These are phyloP conservation scores for Merodon equestris DNA, from an alignment of 2,888 invertebrate genomes.

Conservation along the genomic window DNA sequence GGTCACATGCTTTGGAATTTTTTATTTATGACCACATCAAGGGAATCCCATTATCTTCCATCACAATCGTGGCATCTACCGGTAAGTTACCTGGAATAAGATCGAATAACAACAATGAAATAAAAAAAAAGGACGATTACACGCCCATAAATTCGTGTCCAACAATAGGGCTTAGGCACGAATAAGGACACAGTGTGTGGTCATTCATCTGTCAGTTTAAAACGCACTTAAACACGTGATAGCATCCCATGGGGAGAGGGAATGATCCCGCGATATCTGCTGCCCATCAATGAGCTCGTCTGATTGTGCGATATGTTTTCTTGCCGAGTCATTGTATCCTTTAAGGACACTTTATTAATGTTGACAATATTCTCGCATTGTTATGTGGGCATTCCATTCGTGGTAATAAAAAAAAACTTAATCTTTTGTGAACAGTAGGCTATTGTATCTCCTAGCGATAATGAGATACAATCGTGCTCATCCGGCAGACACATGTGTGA, in stretches of 20 bases:
- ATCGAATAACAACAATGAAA: constrained; percentile 17
- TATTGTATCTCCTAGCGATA: neutral
- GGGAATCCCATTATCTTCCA: constrained; percentile 39
- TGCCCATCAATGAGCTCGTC: neutral
- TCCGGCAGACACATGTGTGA: too few relatives aligned
- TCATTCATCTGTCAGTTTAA: constrained; percentile 67
- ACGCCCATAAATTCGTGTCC: constrained; percentile 66
- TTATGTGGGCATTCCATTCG: constrained; percentile 14
- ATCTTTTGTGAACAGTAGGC: neutral
- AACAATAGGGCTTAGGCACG: constrained; percentile 1
- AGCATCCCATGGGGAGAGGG: constrained; percentile 31
- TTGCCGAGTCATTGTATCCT: constrained; percentile 50
- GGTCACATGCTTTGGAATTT: constrained; percentile 39
- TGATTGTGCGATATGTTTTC: neutral
- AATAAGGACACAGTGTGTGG: constrained; percentile 59
- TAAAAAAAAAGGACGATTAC: constrained; percentile 56
- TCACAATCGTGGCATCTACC: constrained; percentile 51
- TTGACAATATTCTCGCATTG: constrained; percentile 52
- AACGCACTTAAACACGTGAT: constrained; percentile 33
- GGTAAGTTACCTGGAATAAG: constrained; percentile 24
- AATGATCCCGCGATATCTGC: constrained; percentile 35
- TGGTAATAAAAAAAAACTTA: neutral
- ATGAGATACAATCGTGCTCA: neutral
- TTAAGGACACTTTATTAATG: constrained; percentile 47
- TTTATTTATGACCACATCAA: constrained; percentile 56